Percentiles rank a stretch among this genome's conserved stretches.
phyloP scores from a whole-genome alignment of 2,888 invertebrate species.

The Allacma fusca region DNA sequence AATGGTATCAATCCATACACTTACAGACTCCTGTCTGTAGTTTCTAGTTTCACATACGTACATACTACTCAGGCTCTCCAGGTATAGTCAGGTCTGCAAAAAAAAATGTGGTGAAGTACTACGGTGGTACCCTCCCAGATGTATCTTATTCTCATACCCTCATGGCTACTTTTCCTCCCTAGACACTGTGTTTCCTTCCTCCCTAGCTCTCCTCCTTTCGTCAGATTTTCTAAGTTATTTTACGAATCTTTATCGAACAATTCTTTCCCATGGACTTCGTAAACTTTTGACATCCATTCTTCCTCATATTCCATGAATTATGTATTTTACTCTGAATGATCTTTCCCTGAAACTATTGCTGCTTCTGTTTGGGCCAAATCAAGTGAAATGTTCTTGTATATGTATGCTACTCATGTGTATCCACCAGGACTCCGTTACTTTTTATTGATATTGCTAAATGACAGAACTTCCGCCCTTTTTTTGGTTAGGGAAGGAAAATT shows the following conservation, averaged over 20 bases:
- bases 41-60: neutral
- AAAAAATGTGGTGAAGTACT: no score
- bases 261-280: slow-evolving; percentile 17
- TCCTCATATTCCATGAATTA: slow-evolving; percentile 34
- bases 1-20: neutral
- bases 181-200: neutral
- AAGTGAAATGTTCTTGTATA: neutral
- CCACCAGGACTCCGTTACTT: neutral
- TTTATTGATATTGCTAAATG: slow-evolving; percentile 12
- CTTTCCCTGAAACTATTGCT: neutral
- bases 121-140: no score
- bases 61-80: neutral
- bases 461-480: slow-evolving; percentile 4
- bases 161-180: neutral
- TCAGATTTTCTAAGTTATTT: slow-evolving; percentile 27
- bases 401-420: no score
- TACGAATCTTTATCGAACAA: neutral
- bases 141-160: neutral
- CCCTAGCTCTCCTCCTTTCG: neutral
- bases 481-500: neutral
- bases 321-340: slow-evolving; percentile 36
- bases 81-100: neutral
- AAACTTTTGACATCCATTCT: slow-evolving; percentile 18
- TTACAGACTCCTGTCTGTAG: neutral
- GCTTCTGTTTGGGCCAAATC: neutral